These are phyloP conservation scores for Sminthurinus signatus DNA, from an alignment of 1,140 invertebrate genomes.

Conservation along the genomic window DNA sequence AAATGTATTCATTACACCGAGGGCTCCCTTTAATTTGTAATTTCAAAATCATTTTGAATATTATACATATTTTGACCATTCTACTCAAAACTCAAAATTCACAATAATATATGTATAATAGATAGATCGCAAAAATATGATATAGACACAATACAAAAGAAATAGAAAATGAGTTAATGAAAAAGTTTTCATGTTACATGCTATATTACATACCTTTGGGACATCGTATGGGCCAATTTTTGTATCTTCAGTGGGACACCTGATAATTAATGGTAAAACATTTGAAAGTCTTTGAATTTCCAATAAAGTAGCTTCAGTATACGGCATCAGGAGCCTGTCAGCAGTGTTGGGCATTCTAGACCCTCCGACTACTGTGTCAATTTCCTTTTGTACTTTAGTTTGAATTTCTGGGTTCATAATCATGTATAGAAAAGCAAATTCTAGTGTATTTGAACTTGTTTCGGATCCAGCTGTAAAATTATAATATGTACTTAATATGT, in stretches of 20 bases:
- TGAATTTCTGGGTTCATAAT: slow-evolving; percentile 49
- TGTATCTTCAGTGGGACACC: slow-evolving; percentile 65
- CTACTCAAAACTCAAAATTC: no score
- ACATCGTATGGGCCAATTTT: slow-evolving; percentile 62
- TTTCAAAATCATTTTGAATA: slow-evolving; percentile 63
- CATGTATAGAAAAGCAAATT: slow-evolving; percentile 50
- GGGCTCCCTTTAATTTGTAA: slow-evolving; percentile 57
- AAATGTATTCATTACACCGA: slow-evolving; percentile 72
- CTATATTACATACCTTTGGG: slow-evolving; percentile 60
- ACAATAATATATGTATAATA: no score
- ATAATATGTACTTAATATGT: no score
- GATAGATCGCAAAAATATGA: not conserved
- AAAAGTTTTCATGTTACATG: no score
- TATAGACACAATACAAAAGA: not conserved
- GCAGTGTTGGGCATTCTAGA: slow-evolving; percentile 6
- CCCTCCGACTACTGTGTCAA: slow-evolving; percentile 45
- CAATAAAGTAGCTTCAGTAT: slow-evolving; percentile 66
- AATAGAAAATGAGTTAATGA: not conserved
- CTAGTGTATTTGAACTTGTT: slow-evolving; percentile 39
- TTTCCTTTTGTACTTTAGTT: slow-evolving; percentile 48
- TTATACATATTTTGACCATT: no score
- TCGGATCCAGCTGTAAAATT: no score
- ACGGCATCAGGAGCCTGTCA: slow-evolving; percentile 54
- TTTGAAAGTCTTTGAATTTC: slow-evolving; percentile 71
- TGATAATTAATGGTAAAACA: slow-evolving; percentile 69